Conservation (phyloP, 64 coral and sea anemone species). For the Anthopleura sola region DNA sequence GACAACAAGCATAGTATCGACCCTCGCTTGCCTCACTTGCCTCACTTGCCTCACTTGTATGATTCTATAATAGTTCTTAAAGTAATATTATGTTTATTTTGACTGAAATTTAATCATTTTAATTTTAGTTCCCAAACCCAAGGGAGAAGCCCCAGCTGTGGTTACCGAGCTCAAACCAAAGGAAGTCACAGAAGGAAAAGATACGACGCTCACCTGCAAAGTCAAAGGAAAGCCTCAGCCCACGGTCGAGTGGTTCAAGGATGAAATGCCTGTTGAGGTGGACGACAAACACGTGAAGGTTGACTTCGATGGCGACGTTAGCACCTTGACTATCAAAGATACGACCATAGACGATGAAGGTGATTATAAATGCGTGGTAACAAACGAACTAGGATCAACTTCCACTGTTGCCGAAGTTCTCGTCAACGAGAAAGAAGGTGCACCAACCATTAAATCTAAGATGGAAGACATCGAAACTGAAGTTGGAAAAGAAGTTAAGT, state of each 20-base stretch:
- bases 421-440: conserved; percentile 40
- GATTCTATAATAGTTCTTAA: neutral
- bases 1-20: too few species aligned
- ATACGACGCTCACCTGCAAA: conserved; percentile 54
- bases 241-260: conserved; percentile 79
- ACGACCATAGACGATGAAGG: conserved; percentile 70
- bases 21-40: too few species aligned
- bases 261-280: conserved; percentile 43
- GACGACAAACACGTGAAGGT: conserved; percentile 57
- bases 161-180: conserved; percentile 24
- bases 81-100: neutral
- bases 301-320: conserved; percentile 51
- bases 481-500: conserved; percentile 51
- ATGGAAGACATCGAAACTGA: conserved; percentile 37
- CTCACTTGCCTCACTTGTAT: too few species aligned
- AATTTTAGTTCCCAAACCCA: conserved; percentile 36
- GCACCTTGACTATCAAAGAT: conserved; percentile 51
- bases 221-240: conserved; percentile 63
- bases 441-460: conserved; percentile 40
- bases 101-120: neutral
- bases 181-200: conserved; percentile 46
- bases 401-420: conserved; percentile 60
- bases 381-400: conserved; percentile 47
- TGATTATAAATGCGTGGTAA: conserved; percentile 73
- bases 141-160: conserved; percentile 51